Base-by-base conservation (phyloP, 2,888 invertebrate species). In the Caenorhabditis doughertyi region DNA sequence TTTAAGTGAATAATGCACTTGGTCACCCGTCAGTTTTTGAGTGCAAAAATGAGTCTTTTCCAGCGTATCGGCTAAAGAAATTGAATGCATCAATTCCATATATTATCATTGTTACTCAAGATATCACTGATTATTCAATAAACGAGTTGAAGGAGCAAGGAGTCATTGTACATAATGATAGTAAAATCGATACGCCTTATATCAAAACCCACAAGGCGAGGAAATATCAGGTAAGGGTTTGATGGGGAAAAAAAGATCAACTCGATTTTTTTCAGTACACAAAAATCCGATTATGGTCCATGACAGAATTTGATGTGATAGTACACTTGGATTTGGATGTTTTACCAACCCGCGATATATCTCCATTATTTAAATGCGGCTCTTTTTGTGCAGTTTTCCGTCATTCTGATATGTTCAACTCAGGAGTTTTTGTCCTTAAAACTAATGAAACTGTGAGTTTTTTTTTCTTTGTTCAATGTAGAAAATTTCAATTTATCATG, bases 321-420 rank as follows among this genome's bases (percentile, higher is more conserved):
- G 85, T 87, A 23, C 85, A 89, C 71, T 23, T 89, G 11, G 89
- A 89, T 53, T 67, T 88, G 27, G 89, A 89, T 81, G 83, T 84
- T 39, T 53, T 89, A 13, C 86, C 87, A 7, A 49, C 89, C 23
- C 67, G 67, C 2, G 81, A 86, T 49, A 82, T 87, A 13, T 81
- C 85, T 1, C 73, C 86, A 2, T 70, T 88, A 8, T 89, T 89
- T 58, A 47, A 84, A n/a, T 89, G 89, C 47, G 89, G 88, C 9
- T 55, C 80, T 21, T 89, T 89, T 53, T 89, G 89, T 76, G 89
- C 89, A 3, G 53, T 82, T 21, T 83, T 89, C 39, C 85, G 90
- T 0, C 90, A 90, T 76, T 89, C 90, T 7, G 89, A 90, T 64
- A 86, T 86, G 84, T 89, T 89, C 85, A 90, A 90, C 58, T 83